Evolutionary conservation across 2,113 vertebrate species (phyloP), one percentile per base, ranked within the genome.

Genomic region (Dasyprocta punctata): DNA sequence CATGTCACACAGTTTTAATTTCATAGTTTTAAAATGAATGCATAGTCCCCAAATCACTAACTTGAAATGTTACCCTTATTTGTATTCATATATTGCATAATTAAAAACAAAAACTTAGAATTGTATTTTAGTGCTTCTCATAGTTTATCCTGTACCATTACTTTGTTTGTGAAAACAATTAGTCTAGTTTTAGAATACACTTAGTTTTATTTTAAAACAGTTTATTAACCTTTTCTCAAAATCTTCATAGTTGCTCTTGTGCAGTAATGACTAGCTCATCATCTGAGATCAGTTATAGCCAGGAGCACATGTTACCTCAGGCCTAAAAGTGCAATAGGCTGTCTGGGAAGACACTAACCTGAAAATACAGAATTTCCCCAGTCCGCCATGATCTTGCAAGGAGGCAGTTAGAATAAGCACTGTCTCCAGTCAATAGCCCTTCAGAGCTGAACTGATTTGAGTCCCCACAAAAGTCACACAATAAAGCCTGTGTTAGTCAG

Each of bases 181-280:
- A n/a, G n/a, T 26, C n/a, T 41, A 41, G 14, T 65, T 92, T 73
- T 41, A 36, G n/a, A 22, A 81, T 71, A 63, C 19, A 86, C 38
- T 77, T 58, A 90, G 17, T 44, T n/a, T 63, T 83, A 16, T 28
- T n/a, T 90, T 16, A 87, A 22, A 60, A 30, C 9, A 54, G 30
- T 41, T 65, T 54, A 6, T 65, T 90, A 88, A 92, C 41, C 14
- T 85, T 92, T 91, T 85, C 61, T 61, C n/a, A 83, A 60, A 90
- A 47, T 16, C 26, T 60, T 44, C 36, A 1, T 58, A 8, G 20
- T n/a, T 63, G 14, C 22, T 78, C 52, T 78, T 83, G 12, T 1
- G 11, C 49, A 78, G 19, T 14, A n/a, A 12, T 69, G 11, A 73
- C 58, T 19, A 71, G 16, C 58, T 4, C 10, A 5, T 83, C 49